Conservation (phyloP, 92 coral and sea anemone genomes). For the Heliopora coerulea region DNA sequence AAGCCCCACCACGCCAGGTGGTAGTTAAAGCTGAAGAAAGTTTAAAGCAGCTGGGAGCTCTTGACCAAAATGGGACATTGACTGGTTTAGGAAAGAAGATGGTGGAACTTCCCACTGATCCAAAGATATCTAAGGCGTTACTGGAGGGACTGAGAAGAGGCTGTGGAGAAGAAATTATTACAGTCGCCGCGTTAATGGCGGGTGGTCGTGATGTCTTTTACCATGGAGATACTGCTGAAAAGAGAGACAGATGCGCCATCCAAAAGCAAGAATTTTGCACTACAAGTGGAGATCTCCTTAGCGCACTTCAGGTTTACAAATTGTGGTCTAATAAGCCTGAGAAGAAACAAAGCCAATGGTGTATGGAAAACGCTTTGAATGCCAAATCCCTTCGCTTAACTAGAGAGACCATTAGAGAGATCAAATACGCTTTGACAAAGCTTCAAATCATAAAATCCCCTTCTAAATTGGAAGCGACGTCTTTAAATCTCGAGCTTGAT, state of each 20-base stretch:
- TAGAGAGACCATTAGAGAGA: constrained; percentile 74
- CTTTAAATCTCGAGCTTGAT: constrained; percentile 41
- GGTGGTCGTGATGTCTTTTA: constrained; percentile 79
- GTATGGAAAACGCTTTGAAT: constrained; percentile 67
- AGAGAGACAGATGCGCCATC: constrained; percentile 70
- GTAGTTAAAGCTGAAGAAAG: constrained; percentile 52
- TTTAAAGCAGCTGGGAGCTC: constrained; percentile 40
- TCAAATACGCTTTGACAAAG: constrained; percentile 59
- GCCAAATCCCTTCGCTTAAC: constrained; percentile 92
- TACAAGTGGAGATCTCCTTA: constrained; percentile 83
- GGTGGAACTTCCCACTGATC: constrained; percentile 81
- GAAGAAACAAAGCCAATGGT: too few relatives aligned
- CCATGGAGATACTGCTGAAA: too few relatives aligned
- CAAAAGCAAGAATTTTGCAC: constrained; percentile 83
- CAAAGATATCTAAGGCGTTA: constrained; percentile 73
- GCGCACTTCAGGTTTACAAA: constrained; percentile 69
- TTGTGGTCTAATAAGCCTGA: too few relatives aligned
- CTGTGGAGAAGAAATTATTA: constrained; percentile 70
- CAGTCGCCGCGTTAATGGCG: constrained; percentile 70
- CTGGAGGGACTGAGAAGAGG: constrained; percentile 74
- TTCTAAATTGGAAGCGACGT: constrained; percentile 21
- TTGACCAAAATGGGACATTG: too few relatives aligned
- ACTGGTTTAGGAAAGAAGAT: constrained; percentile 42
- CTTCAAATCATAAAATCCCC: constrained; percentile 42
- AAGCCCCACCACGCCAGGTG: constrained; percentile 74